Percentiles rank a stretch among this genome's conserved stretches.
These are phyloP conservation scores for Phortica magna DNA, from an alignment of 2,888 invertebrate genomes.

Conservation along the genomic window DNA sequence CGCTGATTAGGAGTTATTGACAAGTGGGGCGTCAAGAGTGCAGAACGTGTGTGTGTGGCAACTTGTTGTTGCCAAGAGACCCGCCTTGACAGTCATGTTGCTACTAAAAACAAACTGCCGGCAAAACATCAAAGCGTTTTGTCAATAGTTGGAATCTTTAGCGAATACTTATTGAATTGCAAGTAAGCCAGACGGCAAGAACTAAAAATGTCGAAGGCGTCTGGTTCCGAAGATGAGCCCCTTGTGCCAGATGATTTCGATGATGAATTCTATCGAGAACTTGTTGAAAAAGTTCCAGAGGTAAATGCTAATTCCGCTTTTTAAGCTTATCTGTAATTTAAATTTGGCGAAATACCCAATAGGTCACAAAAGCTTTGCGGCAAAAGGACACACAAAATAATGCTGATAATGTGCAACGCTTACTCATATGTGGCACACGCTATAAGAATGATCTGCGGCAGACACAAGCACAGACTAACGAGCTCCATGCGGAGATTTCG, in stretches of 20 bases:
- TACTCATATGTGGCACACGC: slow-evolving; percentile 72
- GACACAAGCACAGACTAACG: slow-evolving; percentile 63
- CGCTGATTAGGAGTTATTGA: not conserved
- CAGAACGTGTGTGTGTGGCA: not conserved
- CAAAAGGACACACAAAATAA: slow-evolving; percentile 75
- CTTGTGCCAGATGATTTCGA: slow-evolving; percentile 76
- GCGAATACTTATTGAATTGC: not conserved
- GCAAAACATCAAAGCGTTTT: not conserved
- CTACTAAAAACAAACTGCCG: not conserved
- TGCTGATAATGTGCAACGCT: slow-evolving; percentile 76
- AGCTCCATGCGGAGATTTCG: slow-evolving; percentile 66
- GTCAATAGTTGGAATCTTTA: not conserved
- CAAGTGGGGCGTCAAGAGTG: not conserved
- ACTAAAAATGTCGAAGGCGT: slow-evolving; percentile 67
- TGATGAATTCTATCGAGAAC: slow-evolving; percentile 73
- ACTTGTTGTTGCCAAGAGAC: slow-evolving; percentile 5
- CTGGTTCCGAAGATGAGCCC: slow-evolving; percentile 77
- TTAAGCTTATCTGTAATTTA: not conserved
- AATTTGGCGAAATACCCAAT: not conserved
- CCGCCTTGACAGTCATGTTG: not conserved
- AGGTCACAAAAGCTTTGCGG: slow-evolving; percentile 73
- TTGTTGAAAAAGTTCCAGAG: slow-evolving; percentile 71
- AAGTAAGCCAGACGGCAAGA: not conserved
- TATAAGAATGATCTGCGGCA: slow-evolving; percentile 69
- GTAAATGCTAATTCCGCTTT: slow-evolving; percentile 47